Conservation (phyloP, 2,113 vertebrate genomes). For the Notechis scutatus region DNA sequence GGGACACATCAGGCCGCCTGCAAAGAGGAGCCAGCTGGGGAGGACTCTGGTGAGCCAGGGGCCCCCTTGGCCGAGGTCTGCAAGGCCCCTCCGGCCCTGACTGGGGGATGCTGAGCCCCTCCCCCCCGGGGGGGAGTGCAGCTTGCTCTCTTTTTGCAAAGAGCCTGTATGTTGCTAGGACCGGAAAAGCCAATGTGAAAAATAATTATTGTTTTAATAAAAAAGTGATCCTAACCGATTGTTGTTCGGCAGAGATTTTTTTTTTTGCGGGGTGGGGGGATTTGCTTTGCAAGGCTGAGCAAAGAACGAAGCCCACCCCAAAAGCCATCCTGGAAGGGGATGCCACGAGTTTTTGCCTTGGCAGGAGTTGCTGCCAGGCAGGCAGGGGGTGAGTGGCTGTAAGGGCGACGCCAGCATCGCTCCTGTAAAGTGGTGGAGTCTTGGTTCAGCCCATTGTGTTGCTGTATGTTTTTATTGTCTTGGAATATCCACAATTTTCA, state of each 20-base stretch:
- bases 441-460: background rate
- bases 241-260: background rate
- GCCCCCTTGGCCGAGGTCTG: background rate
- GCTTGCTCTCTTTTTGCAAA: rapidly evolving
- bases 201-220: constrained; percentile 63
- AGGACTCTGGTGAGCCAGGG: background rate
- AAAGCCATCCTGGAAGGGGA: background rate
- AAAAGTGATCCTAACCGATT: constrained; percentile 38
- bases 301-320: background rate
- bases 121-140: rapidly evolving
- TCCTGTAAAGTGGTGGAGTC: background rate
- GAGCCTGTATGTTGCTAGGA: constrained; percentile 62
- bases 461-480: background rate
- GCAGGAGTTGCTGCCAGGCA: background rate
- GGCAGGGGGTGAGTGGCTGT: background rate
- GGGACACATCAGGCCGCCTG: background rate
- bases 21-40: background rate
- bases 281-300: too few relatives aligned
- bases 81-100: background rate
- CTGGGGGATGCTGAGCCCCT: background rate
- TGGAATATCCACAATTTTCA: background rate
- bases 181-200: constrained; percentile 40
- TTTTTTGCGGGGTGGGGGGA: background rate
- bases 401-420: background rate
- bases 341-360: background rate